These are phyloP conservation scores for Uropsilus gracilis DNA, from an alignment of 2,113 vertebrate genomes.

Conservation along the genomic window DNA sequence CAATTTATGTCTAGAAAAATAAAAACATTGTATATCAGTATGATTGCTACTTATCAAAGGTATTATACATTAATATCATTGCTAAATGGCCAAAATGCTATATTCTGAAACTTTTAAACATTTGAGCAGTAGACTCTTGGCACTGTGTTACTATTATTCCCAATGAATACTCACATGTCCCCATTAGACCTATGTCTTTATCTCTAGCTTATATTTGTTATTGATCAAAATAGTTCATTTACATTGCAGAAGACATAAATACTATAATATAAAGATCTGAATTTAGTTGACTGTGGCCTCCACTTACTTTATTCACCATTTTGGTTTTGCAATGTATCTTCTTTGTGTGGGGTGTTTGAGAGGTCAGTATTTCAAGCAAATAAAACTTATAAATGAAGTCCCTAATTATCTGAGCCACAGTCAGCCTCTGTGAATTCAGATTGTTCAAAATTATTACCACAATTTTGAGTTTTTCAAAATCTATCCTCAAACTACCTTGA, in stretches of 20 bases:
- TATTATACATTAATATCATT: not conserved
- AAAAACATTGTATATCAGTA: not conserved
- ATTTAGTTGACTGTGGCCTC: not conserved
- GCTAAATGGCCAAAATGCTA: not conserved
- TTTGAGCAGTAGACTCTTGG: not conserved
- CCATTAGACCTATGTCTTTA: not conserved
- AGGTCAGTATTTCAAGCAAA: slow-evolving; percentile 43
- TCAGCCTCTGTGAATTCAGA: slow-evolving; percentile 23
- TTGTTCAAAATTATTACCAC: not conserved
- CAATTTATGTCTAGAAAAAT: slow-evolving; percentile 26
- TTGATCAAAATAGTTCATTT: not conserved
- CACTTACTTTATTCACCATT: slow-evolving; percentile 30
- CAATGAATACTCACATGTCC: not conserved
- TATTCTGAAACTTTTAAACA: not conserved
- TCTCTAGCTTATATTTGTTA: not conserved
- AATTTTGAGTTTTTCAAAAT: not conserved
- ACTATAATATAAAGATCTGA: not conserved
- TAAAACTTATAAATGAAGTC: slow-evolving; percentile 1
- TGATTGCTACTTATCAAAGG: not conserved
- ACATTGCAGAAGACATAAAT: not conserved
- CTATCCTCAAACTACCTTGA: slow-evolving; percentile 45
- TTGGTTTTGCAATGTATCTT: slow-evolving; percentile 43
- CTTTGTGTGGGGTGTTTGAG: not conserved
- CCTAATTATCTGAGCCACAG: not conserved
- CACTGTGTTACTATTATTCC: not conserved